Percentiles rank a stretch among this genome's conserved stretches.
These are phyloP conservation scores for Aphodius sticticus DNA, from an alignment of 2,888 invertebrate species.

Conservation along the genomic window DNA sequence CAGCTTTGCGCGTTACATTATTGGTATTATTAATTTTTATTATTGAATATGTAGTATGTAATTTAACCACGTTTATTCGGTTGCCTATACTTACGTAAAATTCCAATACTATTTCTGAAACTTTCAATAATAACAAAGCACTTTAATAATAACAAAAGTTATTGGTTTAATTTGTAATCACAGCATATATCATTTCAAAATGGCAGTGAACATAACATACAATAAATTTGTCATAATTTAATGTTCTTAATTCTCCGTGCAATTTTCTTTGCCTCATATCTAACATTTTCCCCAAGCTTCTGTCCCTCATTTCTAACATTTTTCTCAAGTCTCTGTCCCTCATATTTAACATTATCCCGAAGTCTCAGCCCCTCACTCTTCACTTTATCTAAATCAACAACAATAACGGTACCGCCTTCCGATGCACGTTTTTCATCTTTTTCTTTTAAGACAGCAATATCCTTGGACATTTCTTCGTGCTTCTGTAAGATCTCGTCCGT, in stretches of 20 bases:
- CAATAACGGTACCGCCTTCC: background rate
- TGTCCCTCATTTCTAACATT: conserved; percentile 21
- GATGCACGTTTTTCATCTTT: conserved; percentile 7
- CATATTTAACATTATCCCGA: background rate
- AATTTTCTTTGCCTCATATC: background rate
- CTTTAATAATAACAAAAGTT: too few relatives aligned
- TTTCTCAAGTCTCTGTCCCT: conserved; percentile 23
- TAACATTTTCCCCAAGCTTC: background rate
- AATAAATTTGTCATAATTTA: background rate
- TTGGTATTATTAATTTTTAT: too few relatives aligned
- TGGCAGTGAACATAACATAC: too few relatives aligned
- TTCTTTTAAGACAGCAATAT: conserved; percentile 17
- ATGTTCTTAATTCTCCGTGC: background rate
- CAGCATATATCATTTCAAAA: background rate
- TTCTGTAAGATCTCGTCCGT: conserved; percentile 15
- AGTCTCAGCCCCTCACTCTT: conserved; percentile 5
- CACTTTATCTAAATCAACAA: background rate
- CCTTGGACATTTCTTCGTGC: background rate
- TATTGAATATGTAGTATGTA: too few relatives aligned
- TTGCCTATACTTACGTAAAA: too few relatives aligned
- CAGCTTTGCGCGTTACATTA: too few relatives aligned
- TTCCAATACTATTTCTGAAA: too few relatives aligned
- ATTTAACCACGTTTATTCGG: too few relatives aligned
- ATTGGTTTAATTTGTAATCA: background rate
- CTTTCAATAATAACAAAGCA: too few relatives aligned